Percentiles rank a stretch among this genome's conserved stretches.
Conservation (phyloP, 1,140 invertebrate species). For the Oncopeltus fasciatus region DNA sequence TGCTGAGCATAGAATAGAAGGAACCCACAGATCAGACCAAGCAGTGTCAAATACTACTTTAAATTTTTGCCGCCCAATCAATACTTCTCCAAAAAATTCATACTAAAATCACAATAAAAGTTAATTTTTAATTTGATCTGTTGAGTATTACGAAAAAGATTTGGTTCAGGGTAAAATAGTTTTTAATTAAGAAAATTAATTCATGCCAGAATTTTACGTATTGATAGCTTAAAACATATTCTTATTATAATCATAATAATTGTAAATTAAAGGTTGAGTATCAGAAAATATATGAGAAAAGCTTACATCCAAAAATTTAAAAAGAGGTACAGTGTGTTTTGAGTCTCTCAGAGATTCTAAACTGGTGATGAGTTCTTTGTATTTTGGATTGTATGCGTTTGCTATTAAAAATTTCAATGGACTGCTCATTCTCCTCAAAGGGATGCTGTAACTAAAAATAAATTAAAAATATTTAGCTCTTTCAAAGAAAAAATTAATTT, state of each 20-base stretch:
- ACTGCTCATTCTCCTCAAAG: neutral
- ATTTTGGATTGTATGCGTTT: neutral
- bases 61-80: conserved; percentile 45
- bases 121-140: no score
- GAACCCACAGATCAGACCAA: conserved; percentile 49
- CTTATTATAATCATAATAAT: no score
- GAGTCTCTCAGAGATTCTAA: neutral
- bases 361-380: neutral
- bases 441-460: neutral
- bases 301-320: conserved; percentile 4
- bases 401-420: neutral
- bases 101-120: no score
- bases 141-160: no score
- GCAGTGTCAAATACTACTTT: conserved; percentile 54
- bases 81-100: conserved; percentile 50
- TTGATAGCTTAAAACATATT: no score
- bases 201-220: no score
- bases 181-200: no score
- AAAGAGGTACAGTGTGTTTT: neutral
- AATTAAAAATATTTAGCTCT: no score
- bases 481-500: no score
- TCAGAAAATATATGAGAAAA: neutral
- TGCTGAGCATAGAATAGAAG: conserved; percentile 42
- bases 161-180: no score
- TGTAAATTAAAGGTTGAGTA: neutral